Evolutionary conservation across 2,113 vertebrate genomes (phyloP).

Genomic region (Myrmophylax atrothorax): DNA sequence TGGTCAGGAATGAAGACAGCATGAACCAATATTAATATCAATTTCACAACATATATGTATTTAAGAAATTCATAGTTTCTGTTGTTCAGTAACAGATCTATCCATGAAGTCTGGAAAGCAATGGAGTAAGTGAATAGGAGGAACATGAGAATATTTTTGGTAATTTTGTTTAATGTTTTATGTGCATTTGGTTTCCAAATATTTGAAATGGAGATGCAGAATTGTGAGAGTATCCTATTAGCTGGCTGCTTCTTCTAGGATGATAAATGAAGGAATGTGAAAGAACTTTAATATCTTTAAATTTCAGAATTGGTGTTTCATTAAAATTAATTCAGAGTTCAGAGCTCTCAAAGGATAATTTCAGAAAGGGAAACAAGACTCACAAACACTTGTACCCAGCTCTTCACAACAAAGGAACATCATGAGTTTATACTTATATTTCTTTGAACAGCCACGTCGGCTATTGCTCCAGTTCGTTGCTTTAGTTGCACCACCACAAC

Average conservation of each 20-base stretch:
- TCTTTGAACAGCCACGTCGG: not conserved
- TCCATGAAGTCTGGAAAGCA: not conserved
- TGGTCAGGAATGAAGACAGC: not conserved
- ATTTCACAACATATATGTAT: not conserved
- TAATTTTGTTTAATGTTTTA: not conserved
- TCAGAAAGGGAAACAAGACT: not conserved
- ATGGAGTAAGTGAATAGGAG: not conserved
- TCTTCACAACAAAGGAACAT: not conserved
- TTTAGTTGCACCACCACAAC: not conserved
- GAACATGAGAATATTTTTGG: not conserved
- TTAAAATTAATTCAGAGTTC: not conserved
- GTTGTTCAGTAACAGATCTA: not conserved
- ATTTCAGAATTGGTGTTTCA: not conserved
- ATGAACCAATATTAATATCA: not conserved
- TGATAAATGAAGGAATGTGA: not conserved
- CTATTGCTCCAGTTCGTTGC: not conserved
- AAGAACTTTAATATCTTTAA: not conserved
- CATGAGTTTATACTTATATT: not conserved
- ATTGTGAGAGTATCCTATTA: not conserved
- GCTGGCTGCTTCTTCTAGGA: not conserved
- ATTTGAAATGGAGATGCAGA: not conserved
- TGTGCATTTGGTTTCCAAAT: not conserved
- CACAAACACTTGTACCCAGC: not conserved
- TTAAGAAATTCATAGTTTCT: not conserved
- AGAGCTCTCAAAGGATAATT: not conserved